These are phyloP conservation scores for Malurus splendens DNA, from an alignment of 2,797 vertebrate genomes.

Conservation along the genomic window DNA sequence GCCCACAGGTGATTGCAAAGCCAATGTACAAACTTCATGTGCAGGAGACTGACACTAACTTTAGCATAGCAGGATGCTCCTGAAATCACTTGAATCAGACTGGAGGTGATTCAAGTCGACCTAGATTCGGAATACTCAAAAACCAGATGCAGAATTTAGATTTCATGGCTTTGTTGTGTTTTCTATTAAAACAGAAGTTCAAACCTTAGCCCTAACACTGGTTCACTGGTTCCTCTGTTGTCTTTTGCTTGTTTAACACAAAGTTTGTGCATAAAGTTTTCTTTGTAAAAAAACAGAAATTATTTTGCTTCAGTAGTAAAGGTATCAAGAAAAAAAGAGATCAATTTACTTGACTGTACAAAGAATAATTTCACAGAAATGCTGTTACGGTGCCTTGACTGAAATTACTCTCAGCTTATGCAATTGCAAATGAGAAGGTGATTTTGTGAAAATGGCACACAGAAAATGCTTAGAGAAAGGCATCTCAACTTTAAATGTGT, in stretches of 20 bases:
- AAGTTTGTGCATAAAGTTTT: background rate
- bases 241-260: background rate
- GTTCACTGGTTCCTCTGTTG: background rate
- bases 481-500: background rate
- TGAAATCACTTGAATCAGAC: background rate
- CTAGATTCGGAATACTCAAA: background rate
- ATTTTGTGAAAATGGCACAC: background rate
- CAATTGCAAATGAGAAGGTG: background rate
- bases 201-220: background rate
- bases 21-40: background rate
- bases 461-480: background rate
- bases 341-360: background rate
- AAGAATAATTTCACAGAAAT: background rate
- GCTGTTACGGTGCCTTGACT: background rate
- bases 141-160: background rate
- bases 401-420: background rate
- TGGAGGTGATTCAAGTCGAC: background rate
- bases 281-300: background rate
- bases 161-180: background rate
- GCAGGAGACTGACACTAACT: background rate
- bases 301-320: background rate
- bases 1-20: background rate
- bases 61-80: background rate
- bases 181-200: background rate
- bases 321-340: background rate